Conservation (phyloP, 1,140 invertebrate genomes). For the Dysdera silvatica region DNA sequence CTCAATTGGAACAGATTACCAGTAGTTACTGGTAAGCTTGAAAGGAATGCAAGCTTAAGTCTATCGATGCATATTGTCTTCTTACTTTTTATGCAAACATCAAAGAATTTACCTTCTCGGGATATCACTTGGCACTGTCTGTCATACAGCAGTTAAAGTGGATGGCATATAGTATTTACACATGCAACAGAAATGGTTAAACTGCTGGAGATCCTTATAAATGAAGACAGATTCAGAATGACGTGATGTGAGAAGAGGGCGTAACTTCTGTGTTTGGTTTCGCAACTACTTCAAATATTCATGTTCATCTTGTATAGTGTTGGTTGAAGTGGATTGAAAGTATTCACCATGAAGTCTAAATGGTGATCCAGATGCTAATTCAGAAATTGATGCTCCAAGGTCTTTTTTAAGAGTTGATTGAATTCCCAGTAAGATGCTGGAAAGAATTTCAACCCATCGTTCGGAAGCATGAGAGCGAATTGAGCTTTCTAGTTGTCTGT, state of each 20-base stretch:
- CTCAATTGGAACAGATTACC: too few relatives aligned
- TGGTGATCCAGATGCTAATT: slow-evolving; percentile 32
- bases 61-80: neutral
- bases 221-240: neutral
- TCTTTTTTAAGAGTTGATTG: slow-evolving; percentile 36
- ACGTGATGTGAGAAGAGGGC: neutral
- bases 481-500: slow-evolving; percentile 30
- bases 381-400: slow-evolving; percentile 22
- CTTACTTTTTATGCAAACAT: neutral
- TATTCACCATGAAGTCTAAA: slow-evolving; percentile 34
- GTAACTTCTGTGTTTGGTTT: neutral
- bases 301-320: too few relatives aligned
- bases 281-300: neutral
- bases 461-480: slow-evolving; percentile 22
- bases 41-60: slow-evolving; percentile 2
- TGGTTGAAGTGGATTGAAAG: neutral
- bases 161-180: neutral
- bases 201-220: neutral
- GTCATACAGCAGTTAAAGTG: neutral
- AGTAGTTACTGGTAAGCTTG: too few relatives aligned
- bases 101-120: neutral
- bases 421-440: slow-evolving; percentile 41
- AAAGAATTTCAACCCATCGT: slow-evolving; percentile 40
- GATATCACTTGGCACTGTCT: neutral
- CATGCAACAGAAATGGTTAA: neutral